Conservation (phyloP, 2,113 vertebrate species). For the Bufo gargarizans region DNA sequence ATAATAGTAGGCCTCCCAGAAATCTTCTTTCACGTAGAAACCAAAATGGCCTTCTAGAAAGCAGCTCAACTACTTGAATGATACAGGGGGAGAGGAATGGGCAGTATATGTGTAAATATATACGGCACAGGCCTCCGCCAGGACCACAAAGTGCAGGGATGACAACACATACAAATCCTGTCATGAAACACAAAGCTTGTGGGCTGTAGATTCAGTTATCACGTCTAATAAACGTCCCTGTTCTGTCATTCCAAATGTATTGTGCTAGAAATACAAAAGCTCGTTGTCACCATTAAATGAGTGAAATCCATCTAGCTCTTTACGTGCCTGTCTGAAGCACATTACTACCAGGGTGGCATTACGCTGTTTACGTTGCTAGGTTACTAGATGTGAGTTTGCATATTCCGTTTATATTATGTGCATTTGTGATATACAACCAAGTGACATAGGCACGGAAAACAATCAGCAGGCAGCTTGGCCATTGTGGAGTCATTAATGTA, state of each 20-base stretch:
- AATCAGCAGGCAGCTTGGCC: neutral
- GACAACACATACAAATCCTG: neutral
- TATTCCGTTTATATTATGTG: conserved; percentile 49
- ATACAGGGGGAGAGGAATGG: neutral
- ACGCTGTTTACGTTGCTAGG: conserved; percentile 48
- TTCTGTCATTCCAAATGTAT: neutral
- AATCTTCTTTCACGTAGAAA: neutral
- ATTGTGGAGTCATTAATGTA: neutral
- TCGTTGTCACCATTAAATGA: neutral
- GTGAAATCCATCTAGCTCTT: conserved; percentile 5
- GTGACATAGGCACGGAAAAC: conserved; percentile 30
- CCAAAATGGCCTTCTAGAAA: neutral
- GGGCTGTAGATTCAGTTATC: neutral
- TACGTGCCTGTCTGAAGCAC: conserved; percentile 30
- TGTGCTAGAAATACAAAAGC: conserved; percentile 9
- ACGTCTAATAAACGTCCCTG: neutral
- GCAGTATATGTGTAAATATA: neutral
- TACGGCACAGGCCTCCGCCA: neutral
- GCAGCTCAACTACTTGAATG: neutral
- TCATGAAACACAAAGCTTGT: neutral
- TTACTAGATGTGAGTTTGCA: conserved; percentile 48
- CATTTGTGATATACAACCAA: conserved; percentile 38
- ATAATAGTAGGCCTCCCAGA: neutral
- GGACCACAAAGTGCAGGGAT: neutral
- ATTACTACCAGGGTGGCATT: conserved; percentile 39